Percentiles rank a stretch among this genome's conserved stretches.
phyloP scores from a whole-genome alignment of 2,113 vertebrate species.

The Gavia stellata region DNA sequence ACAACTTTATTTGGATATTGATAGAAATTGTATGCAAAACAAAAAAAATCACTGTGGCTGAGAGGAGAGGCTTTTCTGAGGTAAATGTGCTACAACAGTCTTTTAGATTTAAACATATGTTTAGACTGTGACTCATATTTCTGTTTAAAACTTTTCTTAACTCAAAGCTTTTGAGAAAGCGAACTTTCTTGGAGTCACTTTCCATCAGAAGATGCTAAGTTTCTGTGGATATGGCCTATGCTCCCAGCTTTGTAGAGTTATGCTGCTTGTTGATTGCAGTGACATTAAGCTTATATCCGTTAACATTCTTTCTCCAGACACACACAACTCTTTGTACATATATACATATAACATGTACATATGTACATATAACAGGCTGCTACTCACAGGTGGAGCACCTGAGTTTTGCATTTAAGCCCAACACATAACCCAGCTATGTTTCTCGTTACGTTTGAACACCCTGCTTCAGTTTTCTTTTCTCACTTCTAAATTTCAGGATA shows the following conservation, averaged over 20 bases:
- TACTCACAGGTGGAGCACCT: background rate
- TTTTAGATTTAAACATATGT: background rate
- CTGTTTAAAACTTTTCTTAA: background rate
- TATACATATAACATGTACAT: too few species aligned
- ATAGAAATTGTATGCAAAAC: background rate
- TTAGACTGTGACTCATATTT: background rate
- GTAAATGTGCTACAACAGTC: background rate
- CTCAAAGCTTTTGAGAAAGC: background rate
- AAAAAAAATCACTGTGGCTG: background rate
- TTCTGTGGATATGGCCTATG: background rate
- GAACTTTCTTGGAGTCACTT: background rate
- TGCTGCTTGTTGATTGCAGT: background rate
- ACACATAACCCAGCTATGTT: background rate
- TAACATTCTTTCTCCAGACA: background rate
- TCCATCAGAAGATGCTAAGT: background rate
- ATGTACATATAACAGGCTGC: background rate
- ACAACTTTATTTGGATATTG: background rate
- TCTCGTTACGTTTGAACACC: background rate
- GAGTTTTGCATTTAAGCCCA: background rate
- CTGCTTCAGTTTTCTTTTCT: background rate
- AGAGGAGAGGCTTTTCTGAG: background rate
- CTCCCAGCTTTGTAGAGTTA: background rate
- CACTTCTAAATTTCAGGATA: background rate
- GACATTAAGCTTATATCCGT: background rate
- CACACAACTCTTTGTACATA: background rate